A percentile compares a stretch with the other conserved stretches of the same genome.
These are phyloP conservation scores for Pecten maximus DNA, from an alignment of 2,888 invertebrate species.

Conservation along the genomic window DNA sequence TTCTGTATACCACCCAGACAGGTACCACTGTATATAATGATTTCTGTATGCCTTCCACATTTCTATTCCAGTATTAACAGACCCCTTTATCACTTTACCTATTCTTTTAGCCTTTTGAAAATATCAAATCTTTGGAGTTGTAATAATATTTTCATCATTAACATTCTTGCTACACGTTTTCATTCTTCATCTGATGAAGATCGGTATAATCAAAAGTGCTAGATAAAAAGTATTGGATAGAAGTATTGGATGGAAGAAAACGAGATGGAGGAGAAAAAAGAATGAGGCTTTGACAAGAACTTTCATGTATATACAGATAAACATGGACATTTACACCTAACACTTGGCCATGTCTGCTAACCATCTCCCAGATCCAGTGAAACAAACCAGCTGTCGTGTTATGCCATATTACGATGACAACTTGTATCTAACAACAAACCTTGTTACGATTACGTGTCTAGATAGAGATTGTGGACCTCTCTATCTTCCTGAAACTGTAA, in stretches of 20 bases:
- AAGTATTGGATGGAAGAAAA: neutral
- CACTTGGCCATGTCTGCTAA: neutral
- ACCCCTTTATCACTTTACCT: too few species aligned
- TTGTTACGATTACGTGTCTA: neutral
- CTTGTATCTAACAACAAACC: neutral
- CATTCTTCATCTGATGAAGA: neutral
- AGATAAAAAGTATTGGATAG: neutral
- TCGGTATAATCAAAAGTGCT: neutral
- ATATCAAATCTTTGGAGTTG: too few species aligned
- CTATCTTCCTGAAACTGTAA: neutral
- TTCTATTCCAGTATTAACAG: too few species aligned
- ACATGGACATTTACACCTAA: neutral
- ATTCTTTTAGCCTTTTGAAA: too few species aligned
- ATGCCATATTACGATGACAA: neutral
- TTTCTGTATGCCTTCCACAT: too few species aligned
- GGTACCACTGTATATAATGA: too few species aligned
- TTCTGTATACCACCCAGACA: too few species aligned
- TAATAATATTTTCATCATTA: too few species aligned
- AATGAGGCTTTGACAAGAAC: neutral
- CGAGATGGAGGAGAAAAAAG: neutral
- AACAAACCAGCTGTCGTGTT: neutral
- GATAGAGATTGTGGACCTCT: neutral
- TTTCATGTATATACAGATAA: neutral
- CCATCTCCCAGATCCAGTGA: neutral
- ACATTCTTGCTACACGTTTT: too few species aligned